Evolutionary conservation across 1,140 invertebrate species (phyloP).

Genomic region (Dolichoris vasculosae): DNA sequence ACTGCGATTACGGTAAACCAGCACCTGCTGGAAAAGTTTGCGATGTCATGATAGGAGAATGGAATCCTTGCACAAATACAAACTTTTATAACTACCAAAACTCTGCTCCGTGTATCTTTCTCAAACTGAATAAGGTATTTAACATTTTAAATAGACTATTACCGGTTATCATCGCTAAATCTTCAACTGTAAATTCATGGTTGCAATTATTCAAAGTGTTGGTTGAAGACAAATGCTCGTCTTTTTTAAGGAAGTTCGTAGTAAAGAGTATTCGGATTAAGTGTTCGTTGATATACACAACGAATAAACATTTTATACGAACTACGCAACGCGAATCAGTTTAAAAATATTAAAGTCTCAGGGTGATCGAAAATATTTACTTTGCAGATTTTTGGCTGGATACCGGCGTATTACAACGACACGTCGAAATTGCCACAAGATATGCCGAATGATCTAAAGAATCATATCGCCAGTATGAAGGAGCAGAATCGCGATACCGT

Average conservation of each 20-base stretch:
- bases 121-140: slow-evolving; percentile 80
- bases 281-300: too few species aligned
- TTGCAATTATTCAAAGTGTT: neutral
- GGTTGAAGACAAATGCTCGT: too few species aligned
- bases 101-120: slow-evolving; percentile 79
- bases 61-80: slow-evolving; percentile 74
- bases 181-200: too few species aligned
- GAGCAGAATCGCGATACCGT: slow-evolving; percentile 80
- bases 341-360: neutral
- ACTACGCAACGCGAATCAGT: too few species aligned
- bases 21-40: slow-evolving; percentile 75
- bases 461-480: slow-evolving; percentile 78
- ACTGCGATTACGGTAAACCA: slow-evolving; percentile 73
- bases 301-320: neutral
- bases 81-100: slow-evolving; percentile 77
- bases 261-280: too few species aligned
- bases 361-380: neutral
- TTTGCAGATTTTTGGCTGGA: slow-evolving; percentile 86
- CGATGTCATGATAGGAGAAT: slow-evolving; percentile 73
- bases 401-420: slow-evolving; percentile 83
- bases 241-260: too few species aligned
- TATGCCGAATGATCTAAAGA: slow-evolving; percentile 85
- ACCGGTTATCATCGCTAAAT: too few species aligned
- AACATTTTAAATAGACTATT: too few species aligned
- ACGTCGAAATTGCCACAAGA: slow-evolving; percentile 80